A percentile compares a stretch with the other conserved stretches of the same genome.
Conservation (phyloP, 2,797 vertebrate species). For the Semaprochilodus insignis region DNA sequence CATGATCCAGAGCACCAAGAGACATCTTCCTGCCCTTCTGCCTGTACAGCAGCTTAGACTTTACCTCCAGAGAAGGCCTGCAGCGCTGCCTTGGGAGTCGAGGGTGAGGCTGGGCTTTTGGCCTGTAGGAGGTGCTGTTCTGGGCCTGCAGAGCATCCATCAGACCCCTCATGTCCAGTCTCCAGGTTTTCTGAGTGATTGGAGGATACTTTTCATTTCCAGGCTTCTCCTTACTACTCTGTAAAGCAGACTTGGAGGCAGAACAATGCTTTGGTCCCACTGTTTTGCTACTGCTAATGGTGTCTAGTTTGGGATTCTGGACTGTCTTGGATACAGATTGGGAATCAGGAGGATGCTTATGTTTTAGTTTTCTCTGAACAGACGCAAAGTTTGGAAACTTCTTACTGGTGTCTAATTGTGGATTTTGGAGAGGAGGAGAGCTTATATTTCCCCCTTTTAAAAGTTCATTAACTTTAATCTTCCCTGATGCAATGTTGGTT, state of each 20-base stretch:
- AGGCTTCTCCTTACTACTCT: not conserved
- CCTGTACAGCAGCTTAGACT: constrained; percentile 14
- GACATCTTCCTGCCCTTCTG: constrained; percentile 53
- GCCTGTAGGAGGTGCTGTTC: constrained; percentile 51
- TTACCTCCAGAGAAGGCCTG: constrained; percentile 8
- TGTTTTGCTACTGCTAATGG: not conserved
- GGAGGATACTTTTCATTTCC: not conserved
- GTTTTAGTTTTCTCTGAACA: not conserved
- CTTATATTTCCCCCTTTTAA: not conserved
- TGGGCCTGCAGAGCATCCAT: constrained; percentile 49
- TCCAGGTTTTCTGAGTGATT: constrained; percentile 11
- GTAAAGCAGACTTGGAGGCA: not conserved
- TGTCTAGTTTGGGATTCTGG: not conserved
- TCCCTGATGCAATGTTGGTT: not conserved
- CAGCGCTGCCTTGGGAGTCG: not conserved
- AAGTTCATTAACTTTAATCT: not conserved
- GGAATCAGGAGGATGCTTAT: not conserved
- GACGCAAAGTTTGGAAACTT: not conserved
- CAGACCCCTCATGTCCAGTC: constrained; percentile 33
- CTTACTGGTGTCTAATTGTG: not conserved
- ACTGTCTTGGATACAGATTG: not conserved
- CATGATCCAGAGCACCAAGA: constrained; percentile 52
- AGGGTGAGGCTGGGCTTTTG: constrained; percentile 39
- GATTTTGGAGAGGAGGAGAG: not conserved
- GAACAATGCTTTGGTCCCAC: not conserved